A percentile compares a stretch with the other conserved stretches of the same genome.
Conservation (phyloP, 2,113 vertebrate genomes). For the Labeo rohita region DNA sequence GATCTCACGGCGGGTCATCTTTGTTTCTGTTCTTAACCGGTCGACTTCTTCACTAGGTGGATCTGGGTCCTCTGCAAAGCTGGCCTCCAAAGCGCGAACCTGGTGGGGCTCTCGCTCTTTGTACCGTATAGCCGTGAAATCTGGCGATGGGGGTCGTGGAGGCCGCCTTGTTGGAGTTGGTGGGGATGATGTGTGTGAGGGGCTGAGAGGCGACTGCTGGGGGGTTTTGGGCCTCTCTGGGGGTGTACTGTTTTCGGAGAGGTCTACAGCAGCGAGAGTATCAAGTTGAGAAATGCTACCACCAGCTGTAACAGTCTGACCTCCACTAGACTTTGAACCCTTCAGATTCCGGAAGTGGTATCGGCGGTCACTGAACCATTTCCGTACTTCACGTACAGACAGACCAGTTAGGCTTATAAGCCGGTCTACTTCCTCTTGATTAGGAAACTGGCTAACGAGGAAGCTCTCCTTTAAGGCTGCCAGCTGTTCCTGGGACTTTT, state of each 20-base stretch:
- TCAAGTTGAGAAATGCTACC: constrained; percentile 21
- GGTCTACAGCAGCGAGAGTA: constrained; percentile 69
- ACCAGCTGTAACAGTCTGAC: constrained; percentile 43
- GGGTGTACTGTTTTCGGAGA: constrained; percentile 58
- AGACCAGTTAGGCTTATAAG: constrained; percentile 89
- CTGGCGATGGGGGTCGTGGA: constrained; percentile 86
- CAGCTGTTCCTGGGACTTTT: constrained; percentile 96
- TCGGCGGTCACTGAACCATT: constrained; percentile 97
- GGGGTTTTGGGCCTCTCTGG: constrained; percentile 63
- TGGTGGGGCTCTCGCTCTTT: constrained; percentile 95
- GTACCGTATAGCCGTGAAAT: constrained; percentile 92
- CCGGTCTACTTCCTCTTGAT: constrained; percentile 90
- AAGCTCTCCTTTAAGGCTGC: constrained; percentile 92
- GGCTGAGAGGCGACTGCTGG: constrained; percentile 72
- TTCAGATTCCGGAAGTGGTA: constrained; percentile 94
- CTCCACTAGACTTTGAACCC: constrained; percentile 74
- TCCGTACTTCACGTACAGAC: constrained; percentile 91
- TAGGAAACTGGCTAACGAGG: constrained; percentile 87
- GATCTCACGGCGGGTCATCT: constrained; percentile 97
- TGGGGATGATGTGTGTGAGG: constrained; percentile 67
- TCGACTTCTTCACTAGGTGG: constrained; percentile 90
- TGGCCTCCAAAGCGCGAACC: constrained; percentile 89
- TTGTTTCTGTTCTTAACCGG: constrained; percentile 88
- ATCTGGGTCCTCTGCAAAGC: constrained; percentile 84
- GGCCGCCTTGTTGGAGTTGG: constrained; percentile 80